Conservation (phyloP, 2,797 vertebrate species). For the Sternotherus odoratus region DNA sequence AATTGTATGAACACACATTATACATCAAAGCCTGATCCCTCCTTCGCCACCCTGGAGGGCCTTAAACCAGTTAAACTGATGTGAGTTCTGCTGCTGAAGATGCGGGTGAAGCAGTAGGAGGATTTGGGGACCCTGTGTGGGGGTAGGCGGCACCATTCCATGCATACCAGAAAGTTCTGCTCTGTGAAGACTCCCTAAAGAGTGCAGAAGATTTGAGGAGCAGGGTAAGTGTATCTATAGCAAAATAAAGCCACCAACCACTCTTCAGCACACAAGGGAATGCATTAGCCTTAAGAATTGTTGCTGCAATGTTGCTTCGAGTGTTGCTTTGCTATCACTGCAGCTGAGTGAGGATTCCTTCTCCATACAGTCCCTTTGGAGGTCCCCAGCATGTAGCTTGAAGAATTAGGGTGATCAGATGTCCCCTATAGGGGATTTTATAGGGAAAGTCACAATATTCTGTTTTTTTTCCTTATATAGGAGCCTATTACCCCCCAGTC, state of each 20-base stretch:
- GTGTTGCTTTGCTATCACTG: background rate
- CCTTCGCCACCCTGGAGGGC: background rate
- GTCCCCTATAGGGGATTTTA: too few species aligned
- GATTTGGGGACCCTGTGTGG: background rate
- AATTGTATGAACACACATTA: background rate
- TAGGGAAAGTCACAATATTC: too few species aligned
- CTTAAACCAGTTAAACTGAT: background rate
- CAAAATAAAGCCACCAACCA: background rate
- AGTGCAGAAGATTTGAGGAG: background rate
- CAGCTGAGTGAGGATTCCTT: background rate
- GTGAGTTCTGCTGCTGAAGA: background rate
- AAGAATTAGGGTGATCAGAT: background rate
- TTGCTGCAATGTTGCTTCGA: background rate
- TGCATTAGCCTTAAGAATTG: background rate
- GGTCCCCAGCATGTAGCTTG: background rate
- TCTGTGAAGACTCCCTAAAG: background rate
- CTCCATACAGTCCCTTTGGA: background rate
- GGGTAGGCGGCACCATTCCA: background rate
- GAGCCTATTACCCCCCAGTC: too few species aligned
- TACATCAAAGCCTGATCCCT: background rate
- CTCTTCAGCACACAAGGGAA: background rate
- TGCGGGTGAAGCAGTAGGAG: rapidly evolving
- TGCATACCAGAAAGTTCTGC: background rate
- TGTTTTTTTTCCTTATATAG: too few species aligned
- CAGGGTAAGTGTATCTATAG: rapidly evolving